Conservation (phyloP, 2,888 invertebrate species). For the Polyommatus iphigenia region DNA sequence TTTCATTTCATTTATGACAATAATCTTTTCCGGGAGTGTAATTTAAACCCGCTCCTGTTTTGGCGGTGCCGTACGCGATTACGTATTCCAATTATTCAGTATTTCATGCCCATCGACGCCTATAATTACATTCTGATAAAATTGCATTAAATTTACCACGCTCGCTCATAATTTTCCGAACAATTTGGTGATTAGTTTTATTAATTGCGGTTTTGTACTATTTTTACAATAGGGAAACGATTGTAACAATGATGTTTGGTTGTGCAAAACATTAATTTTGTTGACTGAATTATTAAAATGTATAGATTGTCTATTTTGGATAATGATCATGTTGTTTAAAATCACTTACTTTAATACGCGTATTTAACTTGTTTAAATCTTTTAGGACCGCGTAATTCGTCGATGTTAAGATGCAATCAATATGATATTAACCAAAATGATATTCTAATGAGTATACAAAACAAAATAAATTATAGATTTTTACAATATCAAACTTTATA, state of each 20-base stretch:
- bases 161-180: conserved; percentile 69
- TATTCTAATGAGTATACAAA: too few species aligned
- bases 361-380: too few species aligned
- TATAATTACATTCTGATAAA: conserved; percentile 75
- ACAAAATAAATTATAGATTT: not conserved
- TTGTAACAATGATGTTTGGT: not conserved
- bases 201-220: conserved; percentile 55
- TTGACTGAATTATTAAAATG: not conserved
- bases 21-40: conserved; percentile 36
- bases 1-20: not conserved
- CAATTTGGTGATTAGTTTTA: conserved; percentile 74
- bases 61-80: conserved; percentile 49
- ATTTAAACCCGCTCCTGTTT: conserved; percentile 45
- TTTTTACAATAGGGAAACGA: not conserved
- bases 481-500: not conserved
- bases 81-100: conserved; percentile 67
- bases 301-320: not conserved
- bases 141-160: conserved; percentile 69
- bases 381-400: too few species aligned
- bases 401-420: too few species aligned
- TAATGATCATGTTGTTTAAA: not conserved
- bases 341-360: too few species aligned
- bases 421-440: too few species aligned
- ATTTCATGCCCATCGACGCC: conserved; percentile 72
- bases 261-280: not conserved